Conservation (phyloP, 92 coral and sea anemone species). For the Paragorgia papillata region DNA sequence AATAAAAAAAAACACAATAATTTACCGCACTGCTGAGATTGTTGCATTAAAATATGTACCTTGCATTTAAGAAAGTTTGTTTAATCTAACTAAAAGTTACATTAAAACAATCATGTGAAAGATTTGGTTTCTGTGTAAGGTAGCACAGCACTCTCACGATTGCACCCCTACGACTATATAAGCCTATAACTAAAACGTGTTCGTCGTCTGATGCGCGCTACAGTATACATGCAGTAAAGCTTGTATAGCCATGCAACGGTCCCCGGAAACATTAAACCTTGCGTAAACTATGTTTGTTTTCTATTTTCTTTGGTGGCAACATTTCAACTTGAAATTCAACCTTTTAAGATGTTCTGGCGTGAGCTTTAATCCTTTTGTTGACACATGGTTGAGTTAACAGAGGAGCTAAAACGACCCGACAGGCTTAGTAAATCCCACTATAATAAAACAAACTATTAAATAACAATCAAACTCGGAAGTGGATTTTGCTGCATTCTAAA, state of each 20-base stretch:
- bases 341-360: slow-evolving; percentile 15
- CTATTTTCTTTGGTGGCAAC: slow-evolving; percentile 12
- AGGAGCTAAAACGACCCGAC: slow-evolving; percentile 24
- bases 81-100: neutral
- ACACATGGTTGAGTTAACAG: slow-evolving; percentile 8
- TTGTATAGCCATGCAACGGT: too few species aligned
- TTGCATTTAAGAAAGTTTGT: slow-evolving; percentile 15
- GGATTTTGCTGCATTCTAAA: slow-evolving; percentile 17
- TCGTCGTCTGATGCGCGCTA: too few species aligned
- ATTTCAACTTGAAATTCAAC: slow-evolving; percentile 26
- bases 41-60: slow-evolving; percentile 22
- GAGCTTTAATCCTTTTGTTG: slow-evolving; percentile 23
- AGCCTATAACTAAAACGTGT: too few species aligned
- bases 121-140: too few species aligned
- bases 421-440: slow-evolving; percentile 21
- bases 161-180: too few species aligned
- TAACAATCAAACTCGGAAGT: slow-evolving; percentile 38
- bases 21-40: neutral
- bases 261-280: neutral
- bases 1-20: neutral
- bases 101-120: too few species aligned
- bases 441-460: slow-evolving; percentile 38
- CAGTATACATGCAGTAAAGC: too few species aligned
- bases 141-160: too few species aligned
- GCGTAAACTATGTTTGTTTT: slow-evolving; percentile 17